A percentile compares a stretch with the other conserved stretches of the same genome.
These are phyloP conservation scores for Galaxea fascicularis DNA, from an alignment of 92 coral and sea anemone species.

Conservation along the genomic window DNA sequence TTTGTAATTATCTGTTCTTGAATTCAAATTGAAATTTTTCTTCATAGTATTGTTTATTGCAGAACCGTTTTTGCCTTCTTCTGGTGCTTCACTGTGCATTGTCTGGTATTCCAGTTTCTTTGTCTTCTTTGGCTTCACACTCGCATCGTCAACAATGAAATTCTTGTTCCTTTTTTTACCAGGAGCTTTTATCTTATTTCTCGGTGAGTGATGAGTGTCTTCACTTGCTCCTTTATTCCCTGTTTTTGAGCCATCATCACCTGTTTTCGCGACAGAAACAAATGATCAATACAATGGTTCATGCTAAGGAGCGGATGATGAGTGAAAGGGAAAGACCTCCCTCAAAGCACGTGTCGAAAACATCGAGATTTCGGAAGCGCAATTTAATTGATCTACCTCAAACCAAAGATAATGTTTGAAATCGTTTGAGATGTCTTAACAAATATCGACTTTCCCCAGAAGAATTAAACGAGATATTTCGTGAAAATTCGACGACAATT, in stretches of 20 bases:
- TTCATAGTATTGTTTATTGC: neutral
- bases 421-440: too few species aligned
- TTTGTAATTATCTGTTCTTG: neutral
- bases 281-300: neutral
- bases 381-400: too few species aligned
- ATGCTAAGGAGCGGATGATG: too few species aligned
- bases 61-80: neutral
- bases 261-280: neutral
- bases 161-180: slow-evolving; percentile 40
- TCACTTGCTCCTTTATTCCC: neutral
- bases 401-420: too few species aligned
- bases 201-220: neutral
- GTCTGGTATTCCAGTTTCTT: slow-evolving; percentile 28
- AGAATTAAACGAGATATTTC: too few species aligned
- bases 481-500: too few species aligned
- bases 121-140: neutral
- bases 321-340: too few species aligned
- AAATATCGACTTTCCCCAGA: too few species aligned
- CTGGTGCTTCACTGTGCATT: neutral
- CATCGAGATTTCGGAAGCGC: too few species aligned
- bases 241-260: neutral
- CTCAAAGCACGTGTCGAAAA: too few species aligned
- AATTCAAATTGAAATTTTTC: slow-evolving; percentile 3
- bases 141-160: neutral
- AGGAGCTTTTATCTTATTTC: slow-evolving; percentile 3